Conservation (phyloP, 2,888 invertebrate species). For the Lithophane leautieri region DNA sequence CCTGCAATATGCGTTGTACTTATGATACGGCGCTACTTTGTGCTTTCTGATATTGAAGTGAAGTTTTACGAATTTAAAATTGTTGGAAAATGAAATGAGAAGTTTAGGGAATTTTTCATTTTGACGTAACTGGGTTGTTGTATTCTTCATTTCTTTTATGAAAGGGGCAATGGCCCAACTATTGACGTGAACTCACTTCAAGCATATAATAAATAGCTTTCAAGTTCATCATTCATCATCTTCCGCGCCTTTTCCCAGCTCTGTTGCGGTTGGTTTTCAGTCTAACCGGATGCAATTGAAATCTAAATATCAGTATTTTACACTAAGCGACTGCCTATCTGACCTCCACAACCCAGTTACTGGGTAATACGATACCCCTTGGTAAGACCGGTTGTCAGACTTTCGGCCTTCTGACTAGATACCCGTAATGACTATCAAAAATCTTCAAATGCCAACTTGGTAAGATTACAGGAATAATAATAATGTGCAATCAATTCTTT, state of each 20-base stretch:
- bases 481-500: neutral
- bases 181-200: neutral
- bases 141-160: neutral
- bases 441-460: neutral
- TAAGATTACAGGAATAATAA: neutral
- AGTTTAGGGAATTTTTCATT: conserved; percentile 15
- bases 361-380: no score
- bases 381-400: no score
- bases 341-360: no score
- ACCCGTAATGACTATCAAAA: no score
- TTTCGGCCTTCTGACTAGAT: no score
- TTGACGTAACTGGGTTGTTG: neutral
- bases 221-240: no score
- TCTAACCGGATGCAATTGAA: no score
- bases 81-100: conserved; percentile 33
- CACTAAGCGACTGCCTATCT: no score
- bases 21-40: conserved; percentile 39
- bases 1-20: conserved; percentile 48
- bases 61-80: conserved; percentile 47
- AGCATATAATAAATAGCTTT: neutral
- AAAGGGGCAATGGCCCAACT: neutral
- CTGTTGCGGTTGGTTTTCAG: no score
- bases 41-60: conserved; percentile 48
- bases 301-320: no score
- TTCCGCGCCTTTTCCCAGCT: no score